Percentiles rank a stretch among this genome's conserved stretches.
phyloP scores from a whole-genome alignment of 2,797 vertebrate species.

The Gambusia yucatana region DNA sequence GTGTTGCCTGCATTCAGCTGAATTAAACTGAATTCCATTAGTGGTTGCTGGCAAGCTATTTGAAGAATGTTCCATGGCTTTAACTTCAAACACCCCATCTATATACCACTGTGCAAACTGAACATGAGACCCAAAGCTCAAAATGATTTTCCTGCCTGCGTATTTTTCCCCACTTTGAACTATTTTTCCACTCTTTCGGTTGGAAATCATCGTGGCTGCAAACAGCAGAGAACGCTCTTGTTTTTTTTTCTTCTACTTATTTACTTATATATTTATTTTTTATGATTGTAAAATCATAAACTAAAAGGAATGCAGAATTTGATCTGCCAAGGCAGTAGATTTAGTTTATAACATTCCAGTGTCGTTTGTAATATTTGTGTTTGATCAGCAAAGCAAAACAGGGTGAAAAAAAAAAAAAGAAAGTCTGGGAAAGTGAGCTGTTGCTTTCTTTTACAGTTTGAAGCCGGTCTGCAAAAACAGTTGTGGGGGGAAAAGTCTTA shows the following conservation, averaged over 20 bases:
- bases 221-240: constrained; percentile 16
- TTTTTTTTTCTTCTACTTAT: constrained; percentile 2
- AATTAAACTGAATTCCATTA: constrained; percentile 79
- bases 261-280: background rate
- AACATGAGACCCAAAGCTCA: constrained; percentile 78
- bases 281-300: constrained; percentile 16
- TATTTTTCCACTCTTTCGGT: constrained; percentile 37
- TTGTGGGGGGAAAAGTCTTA: constrained; percentile 23
- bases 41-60: constrained; percentile 79
- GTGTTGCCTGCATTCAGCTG: constrained; percentile 67
- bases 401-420: background rate
- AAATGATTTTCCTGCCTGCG: constrained; percentile 76
- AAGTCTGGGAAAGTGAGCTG: constrained; percentile 25
- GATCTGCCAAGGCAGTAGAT: constrained; percentile 15
- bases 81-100: constrained; percentile 79
- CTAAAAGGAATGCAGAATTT: constrained; percentile 6
- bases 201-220: constrained; percentile 41
- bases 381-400: constrained; percentile 45
- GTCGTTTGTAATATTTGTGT: constrained; percentile 31
- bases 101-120: constrained; percentile 77
- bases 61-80: constrained; percentile 82
- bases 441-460: constrained; percentile 42
- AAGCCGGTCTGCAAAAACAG: constrained; percentile 55
- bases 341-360: constrained; percentile 18
- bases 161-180: constrained; percentile 81